Evolutionary conservation across 2,888 invertebrate genomes (phyloP).

Genomic region (Rhagonycha lutea): DNA sequence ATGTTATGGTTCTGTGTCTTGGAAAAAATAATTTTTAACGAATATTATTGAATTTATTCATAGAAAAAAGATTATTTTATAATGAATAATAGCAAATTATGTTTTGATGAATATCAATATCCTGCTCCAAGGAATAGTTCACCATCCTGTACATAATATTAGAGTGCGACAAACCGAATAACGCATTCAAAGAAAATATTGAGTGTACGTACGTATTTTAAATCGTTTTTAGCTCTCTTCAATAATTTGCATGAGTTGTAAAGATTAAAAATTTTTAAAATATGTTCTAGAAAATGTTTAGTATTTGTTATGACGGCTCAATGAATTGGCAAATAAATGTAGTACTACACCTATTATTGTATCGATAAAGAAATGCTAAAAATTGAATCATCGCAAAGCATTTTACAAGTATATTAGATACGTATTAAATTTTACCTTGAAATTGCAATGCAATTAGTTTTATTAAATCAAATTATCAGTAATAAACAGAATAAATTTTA

Average conservation of each 20-base stretch:
- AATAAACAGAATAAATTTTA: not conserved
- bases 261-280: not conserved
- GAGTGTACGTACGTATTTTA: no score
- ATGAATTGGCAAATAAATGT: no score
- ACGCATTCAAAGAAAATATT: no score
- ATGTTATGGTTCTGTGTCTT: no score
- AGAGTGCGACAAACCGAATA: no score
- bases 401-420: not conserved
- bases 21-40: no score
- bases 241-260: not conserved
- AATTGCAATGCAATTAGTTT: no score
- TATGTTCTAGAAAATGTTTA: not conserved
- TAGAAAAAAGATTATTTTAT: not conserved
- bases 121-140: not conserved
- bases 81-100: not conserved
- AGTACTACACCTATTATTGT: not conserved
- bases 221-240: no score
- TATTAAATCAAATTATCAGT: not conserved
- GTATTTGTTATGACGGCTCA: no score
- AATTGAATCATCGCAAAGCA: not conserved
- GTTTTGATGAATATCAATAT: no score
- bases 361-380: not conserved
- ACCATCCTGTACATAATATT: not conserved
- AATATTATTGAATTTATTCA: not conserved
- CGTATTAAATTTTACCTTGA: no score